Conservation (phyloP, 2,888 invertebrate species). For the Amphipoea oculea region DNA sequence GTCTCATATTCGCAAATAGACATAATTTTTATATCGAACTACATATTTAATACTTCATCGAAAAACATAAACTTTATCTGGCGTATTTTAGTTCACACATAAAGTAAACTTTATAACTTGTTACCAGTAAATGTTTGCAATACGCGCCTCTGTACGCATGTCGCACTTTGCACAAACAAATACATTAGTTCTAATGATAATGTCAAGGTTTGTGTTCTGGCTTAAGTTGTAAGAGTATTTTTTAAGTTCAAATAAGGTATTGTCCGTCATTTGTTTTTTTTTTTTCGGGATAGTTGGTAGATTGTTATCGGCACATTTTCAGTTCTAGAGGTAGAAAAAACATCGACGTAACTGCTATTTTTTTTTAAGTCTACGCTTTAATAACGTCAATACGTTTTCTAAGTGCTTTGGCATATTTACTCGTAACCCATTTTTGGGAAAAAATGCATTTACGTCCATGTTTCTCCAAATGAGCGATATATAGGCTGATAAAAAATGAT, state of each 20-base stretch:
- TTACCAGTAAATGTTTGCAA: slow-evolving; percentile 19
- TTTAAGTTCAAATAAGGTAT: not conserved
- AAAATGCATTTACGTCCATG: too few relatives aligned
- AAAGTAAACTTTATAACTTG: slow-evolving; percentile 10
- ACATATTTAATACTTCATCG: not conserved
- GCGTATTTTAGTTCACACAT: slow-evolving; percentile 3
- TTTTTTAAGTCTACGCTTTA: too few relatives aligned
- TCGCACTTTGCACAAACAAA: slow-evolving; percentile 20
- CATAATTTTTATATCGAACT: not conserved
- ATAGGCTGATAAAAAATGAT: too few relatives aligned
- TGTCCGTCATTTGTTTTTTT: too few relatives aligned
- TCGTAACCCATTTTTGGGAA: too few relatives aligned
- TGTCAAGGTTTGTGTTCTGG: not conserved
- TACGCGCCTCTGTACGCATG: not conserved
- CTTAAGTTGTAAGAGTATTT: not conserved
- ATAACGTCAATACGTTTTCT: too few relatives aligned
- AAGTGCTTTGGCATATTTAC: too few relatives aligned
- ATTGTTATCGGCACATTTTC: not conserved
- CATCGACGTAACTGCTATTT: too few relatives aligned
- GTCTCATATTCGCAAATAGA: not conserved
- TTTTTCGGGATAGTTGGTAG: not conserved
- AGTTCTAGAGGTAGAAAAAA: not conserved
- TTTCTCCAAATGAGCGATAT: too few relatives aligned
- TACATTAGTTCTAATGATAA: not conserved
- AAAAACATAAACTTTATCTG: slow-evolving; percentile 20